A percentile compares a stretch with the other conserved stretches of the same genome.
These are phyloP conservation scores for Illadopsis cleaveri DNA, from an alignment of 2,113 vertebrate species.

Conservation along the genomic window DNA sequence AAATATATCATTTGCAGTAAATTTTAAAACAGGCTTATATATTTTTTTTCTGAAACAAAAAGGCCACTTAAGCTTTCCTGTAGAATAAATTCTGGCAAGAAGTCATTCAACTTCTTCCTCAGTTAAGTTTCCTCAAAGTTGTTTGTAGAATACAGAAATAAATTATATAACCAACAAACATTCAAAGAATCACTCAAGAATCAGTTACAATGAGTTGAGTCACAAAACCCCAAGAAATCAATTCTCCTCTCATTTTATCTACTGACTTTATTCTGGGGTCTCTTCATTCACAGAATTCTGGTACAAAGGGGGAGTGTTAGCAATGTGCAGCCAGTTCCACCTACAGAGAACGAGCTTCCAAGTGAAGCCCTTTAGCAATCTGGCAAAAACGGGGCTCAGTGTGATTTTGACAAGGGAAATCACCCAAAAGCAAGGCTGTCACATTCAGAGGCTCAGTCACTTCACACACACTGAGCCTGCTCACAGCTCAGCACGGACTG, in stretches of 20 bases:
- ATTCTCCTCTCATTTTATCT: background rate
- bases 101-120: background rate
- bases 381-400: background rate
- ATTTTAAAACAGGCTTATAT: background rate
- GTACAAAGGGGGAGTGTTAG: background rate
- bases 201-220: background rate
- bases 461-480: background rate
- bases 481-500: fast-evolving
- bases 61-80: background rate
- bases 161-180: background rate
- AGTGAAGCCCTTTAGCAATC: background rate
- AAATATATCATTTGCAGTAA: background rate
- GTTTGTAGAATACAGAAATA: background rate
- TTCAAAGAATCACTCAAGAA: background rate
- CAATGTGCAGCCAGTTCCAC: background rate
- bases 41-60: background rate
- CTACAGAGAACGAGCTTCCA: background rate
- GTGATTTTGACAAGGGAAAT: background rate
- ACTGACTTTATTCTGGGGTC: background rate
- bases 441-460: background rate
- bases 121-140: background rate
- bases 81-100: background rate
- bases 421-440: background rate
- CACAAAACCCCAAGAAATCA: background rate
- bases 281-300: background rate